Percentiles rank a stretch among this genome's conserved stretches.
Evolutionary conservation across 2,797 vertebrate species (phyloP).

Genomic region (Rhinella marina): DNA sequence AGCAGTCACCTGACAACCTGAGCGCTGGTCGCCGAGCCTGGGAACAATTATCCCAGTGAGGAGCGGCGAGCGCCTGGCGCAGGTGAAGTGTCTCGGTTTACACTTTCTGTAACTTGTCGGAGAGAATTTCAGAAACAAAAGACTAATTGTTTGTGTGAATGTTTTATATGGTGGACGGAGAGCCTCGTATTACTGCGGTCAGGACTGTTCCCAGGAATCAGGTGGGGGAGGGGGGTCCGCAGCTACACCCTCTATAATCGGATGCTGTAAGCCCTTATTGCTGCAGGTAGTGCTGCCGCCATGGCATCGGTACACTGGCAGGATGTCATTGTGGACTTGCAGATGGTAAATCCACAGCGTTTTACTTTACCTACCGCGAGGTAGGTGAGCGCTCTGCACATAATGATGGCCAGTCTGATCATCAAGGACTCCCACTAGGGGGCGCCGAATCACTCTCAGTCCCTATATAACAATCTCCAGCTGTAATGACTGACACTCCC

Average conservation of each 20-base stretch:
- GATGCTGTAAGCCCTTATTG: neutral
- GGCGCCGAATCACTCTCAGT: no score
- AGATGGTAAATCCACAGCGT: no score
- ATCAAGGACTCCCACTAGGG: no score
- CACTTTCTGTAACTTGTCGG: constrained; percentile 23
- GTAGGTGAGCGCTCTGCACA: no score
- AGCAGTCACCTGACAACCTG: constrained; percentile 42
- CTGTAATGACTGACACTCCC: no score
- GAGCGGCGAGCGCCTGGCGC: constrained; percentile 9
- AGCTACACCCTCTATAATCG: neutral
- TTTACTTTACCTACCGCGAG: no score
- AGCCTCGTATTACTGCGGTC: constrained; percentile 11
- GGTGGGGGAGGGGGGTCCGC: neutral
- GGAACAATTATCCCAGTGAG: constrained; percentile 49
- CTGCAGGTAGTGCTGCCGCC: neutral
- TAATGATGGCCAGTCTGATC: no score
- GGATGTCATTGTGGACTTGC: no score
- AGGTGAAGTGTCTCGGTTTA: constrained; percentile 55
- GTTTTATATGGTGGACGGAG: constrained; percentile 25
- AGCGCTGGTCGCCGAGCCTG: constrained; percentile 27
- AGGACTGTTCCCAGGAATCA: neutral
- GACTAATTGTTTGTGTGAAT: constrained; percentile 43
- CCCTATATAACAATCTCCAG: no score
- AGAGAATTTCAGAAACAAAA: constrained; percentile 39
- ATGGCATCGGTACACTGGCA: neutral